Base-by-base conservation (phyloP, 2,797 vertebrate genomes). In the Gymnocypris eckloni region DNA sequence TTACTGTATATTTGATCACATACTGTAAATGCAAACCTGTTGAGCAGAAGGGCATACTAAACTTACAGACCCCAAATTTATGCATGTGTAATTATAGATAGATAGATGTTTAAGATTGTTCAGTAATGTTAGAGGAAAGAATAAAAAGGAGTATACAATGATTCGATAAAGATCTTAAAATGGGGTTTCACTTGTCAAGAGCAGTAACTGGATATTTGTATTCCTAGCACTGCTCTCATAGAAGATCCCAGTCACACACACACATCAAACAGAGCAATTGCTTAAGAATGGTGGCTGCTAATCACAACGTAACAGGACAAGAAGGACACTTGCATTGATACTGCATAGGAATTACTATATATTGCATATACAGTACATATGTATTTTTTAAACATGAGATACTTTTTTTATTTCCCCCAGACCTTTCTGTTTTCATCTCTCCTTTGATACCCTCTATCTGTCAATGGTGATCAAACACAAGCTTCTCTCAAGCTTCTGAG, bases 391-490 rank as follows among this genome's bases (percentile, higher is more conserved):
- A 66, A 66, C 43, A 83, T 13, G 22, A 56, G 10, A 2, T 52
- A 56, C 48, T 28, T 71, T 84, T 70, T 59, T 22, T 56, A 28
- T 56, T 70, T 82, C 28, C 18, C 10, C 48, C 41, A 39, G 71
- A 48, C 59, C 33, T 61, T 54, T 69, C 25, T 54, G 6, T 77
- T 78, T 77, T 48, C 12, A 45, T 15, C 28, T 70, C 39, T 50
- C 52, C 33, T 79, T 81, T 82, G 70, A 85, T 86, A 79, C 12
- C 41, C 45, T 33, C 45, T 67, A 39, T 69, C 69, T 80, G 86
- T 75, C 80, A 81, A 25, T 71, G n/a, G 50, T 71, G 84, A 88
- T 88, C 86, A 87, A 88, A 86, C 73, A 70, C 84, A 43, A 13
- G 20, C 72, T 73, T 80, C 28, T 66, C 54, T 33, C 80, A 72